Conservation (phyloP, 2,797 vertebrate genomes). For the Acanthopagrus latus region DNA sequence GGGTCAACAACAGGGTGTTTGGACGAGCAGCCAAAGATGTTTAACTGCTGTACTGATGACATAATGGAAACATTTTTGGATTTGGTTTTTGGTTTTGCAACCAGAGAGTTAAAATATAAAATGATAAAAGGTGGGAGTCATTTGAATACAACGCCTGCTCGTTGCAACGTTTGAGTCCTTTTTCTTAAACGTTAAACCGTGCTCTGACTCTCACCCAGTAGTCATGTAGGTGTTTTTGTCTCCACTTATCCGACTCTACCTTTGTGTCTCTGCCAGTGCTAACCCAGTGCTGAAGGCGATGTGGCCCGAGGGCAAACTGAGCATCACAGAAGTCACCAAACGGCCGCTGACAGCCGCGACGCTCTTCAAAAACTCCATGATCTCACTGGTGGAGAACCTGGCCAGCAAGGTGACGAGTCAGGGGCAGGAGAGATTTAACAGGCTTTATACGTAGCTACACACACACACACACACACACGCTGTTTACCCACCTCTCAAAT, state of each 20-base stretch:
- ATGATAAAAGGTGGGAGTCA: neutral
- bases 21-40: neutral
- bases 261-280: constrained; percentile 80
- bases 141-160: neutral
- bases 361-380: constrained; percentile 99
- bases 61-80: neutral
- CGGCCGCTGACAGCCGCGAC: constrained; percentile 94
- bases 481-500: neutral
- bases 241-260: neutral
- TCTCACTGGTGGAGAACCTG: constrained; percentile 96
- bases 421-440: neutral
- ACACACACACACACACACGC: too few species aligned
- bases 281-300: constrained; percentile 95
- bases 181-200: too few species aligned
- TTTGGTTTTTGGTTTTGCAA: neutral
- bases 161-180: neutral
- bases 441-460: neutral
- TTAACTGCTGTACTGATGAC: neutral
- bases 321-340: constrained; percentile 98
- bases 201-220: neutral
- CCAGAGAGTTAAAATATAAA: neutral
- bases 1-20: neutral
- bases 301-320: constrained; percentile 99
- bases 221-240: neutral
- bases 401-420: constrained; percentile 90